Evolutionary conservation across 2,888 invertebrate genomes (phyloP).

Genomic region (Leptura quadrifasciata): DNA sequence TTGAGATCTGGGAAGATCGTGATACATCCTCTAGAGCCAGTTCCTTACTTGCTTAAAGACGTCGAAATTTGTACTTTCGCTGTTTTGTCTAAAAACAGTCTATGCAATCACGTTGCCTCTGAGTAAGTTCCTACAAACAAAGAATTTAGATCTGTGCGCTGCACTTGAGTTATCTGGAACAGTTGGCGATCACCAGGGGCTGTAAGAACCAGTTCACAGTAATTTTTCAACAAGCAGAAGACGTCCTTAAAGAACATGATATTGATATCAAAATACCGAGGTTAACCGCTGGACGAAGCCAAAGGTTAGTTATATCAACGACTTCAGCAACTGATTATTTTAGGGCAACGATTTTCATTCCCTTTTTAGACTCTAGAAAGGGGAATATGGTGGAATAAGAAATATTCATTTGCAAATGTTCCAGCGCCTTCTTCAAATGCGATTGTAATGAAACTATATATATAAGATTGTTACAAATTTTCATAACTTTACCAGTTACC

Average conservation of each 20-base stretch:
- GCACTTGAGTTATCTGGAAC: not conserved
- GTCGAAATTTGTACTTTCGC: not conserved
- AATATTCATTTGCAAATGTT: not conserved
- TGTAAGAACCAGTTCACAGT: not conserved
- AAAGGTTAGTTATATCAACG: conserved; percentile 13
- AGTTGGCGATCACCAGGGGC: not conserved
- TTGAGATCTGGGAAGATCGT: not conserved
- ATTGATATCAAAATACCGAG: conserved; percentile 2
- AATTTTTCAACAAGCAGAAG: not conserved
- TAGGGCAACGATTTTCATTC: conserved; percentile 5
- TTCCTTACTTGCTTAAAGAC: not conserved
- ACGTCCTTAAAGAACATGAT: conserved; percentile 1
- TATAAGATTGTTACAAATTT: conserved; percentile 7
- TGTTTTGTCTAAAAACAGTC: not conserved
- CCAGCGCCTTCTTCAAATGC: not conserved
- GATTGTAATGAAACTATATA: conserved; percentile 4
- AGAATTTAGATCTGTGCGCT: not conserved
- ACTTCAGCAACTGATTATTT: conserved; percentile 11
- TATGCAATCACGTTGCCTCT: not conserved
- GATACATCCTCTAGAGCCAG: conserved; percentile 1
- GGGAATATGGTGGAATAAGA: not conserved
- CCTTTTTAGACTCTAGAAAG: conserved; percentile 8
- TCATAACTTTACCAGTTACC: conserved; percentile 14
- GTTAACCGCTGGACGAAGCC: not conserved
- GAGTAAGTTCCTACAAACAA: not conserved